These are phyloP conservation scores for Brenthis daphne DNA, from an alignment of 2,888 invertebrate genomes.

Conservation along the genomic window DNA sequence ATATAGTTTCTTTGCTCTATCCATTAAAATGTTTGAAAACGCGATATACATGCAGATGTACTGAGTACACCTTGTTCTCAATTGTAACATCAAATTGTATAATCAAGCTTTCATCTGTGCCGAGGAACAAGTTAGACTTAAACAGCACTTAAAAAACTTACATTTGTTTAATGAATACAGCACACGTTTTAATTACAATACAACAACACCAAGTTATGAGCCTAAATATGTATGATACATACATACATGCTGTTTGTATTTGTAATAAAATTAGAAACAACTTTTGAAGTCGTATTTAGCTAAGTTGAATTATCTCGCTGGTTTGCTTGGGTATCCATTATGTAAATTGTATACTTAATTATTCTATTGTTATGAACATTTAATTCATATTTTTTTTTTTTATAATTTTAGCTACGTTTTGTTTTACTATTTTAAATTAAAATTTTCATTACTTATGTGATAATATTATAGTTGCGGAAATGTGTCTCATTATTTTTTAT, in stretches of 20 bases:
- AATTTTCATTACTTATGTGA: no score
- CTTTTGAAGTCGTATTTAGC: no score
- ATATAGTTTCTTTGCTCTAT: slow-evolving; percentile 20
- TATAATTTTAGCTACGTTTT: no score
- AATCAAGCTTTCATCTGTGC: background rate
- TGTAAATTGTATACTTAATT: no score
- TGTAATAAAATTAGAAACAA: no score
- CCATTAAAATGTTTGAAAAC: slow-evolving; percentile 20
- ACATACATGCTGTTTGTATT: background rate
- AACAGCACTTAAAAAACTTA: background rate
- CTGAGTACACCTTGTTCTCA: background rate
- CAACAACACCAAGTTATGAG: background rate
- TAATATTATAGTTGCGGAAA: no score
- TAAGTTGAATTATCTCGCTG: no score
- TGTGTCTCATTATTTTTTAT: no score
- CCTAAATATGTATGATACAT: background rate
- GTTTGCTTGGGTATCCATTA: no score
- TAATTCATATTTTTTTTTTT: no score
- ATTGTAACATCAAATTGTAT: slow-evolving; percentile 10
- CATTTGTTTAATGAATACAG: slow-evolving; percentile 14
- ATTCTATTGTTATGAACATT: no score
- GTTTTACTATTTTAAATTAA: no score
- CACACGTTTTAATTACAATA: slow-evolving; percentile 8
- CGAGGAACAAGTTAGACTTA: background rate
- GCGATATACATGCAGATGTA: slow-evolving; percentile 1